Conservation (phyloP, 2,113 vertebrate species). For the Microcebus jonahi region DNA sequence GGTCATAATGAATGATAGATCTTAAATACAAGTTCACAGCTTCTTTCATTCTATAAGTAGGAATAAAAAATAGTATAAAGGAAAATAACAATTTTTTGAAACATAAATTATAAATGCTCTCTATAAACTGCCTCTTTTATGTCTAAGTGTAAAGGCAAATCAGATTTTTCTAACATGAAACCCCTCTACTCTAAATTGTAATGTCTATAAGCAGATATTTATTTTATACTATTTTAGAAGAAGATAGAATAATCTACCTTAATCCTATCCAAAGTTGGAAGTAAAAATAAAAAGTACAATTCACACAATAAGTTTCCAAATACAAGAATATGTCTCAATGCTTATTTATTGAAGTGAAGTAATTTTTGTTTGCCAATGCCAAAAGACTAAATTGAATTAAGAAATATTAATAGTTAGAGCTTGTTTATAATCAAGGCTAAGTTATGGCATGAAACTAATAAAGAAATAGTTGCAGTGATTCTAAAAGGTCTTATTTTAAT, state of each 20-base stretch:
- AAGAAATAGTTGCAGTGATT: neutral
- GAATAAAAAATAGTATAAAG: neutral
- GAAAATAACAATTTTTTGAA: constrained; percentile 7
- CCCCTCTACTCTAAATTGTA: neutral
- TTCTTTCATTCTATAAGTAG: neutral
- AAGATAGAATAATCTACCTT: constrained; percentile 9
- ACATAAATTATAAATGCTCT: neutral
- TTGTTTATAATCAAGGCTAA: neutral
- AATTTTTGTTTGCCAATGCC: neutral
- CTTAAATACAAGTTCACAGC: neutral
- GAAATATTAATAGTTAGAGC: neutral
- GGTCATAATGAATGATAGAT: constrained; percentile 9
- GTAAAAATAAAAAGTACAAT: constrained; percentile 15
- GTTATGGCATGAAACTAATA: constrained; percentile 31
- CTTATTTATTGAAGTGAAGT: neutral
- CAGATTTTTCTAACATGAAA: constrained; percentile 6
- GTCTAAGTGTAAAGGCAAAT: neutral
- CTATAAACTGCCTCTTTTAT: neutral
- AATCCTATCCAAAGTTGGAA: neutral
- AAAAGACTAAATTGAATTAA: neutral
- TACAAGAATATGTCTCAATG: neutral
- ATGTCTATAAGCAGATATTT: neutral
- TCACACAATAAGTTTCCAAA: constrained; percentile 27
- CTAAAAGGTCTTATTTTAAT: neutral
- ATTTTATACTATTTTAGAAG: neutral